Percentiles rank a stretch among this genome's conserved stretches.
phyloP scores from a whole-genome alignment of 1,140 invertebrate species.

The Gonatopus flavifemur region DNA sequence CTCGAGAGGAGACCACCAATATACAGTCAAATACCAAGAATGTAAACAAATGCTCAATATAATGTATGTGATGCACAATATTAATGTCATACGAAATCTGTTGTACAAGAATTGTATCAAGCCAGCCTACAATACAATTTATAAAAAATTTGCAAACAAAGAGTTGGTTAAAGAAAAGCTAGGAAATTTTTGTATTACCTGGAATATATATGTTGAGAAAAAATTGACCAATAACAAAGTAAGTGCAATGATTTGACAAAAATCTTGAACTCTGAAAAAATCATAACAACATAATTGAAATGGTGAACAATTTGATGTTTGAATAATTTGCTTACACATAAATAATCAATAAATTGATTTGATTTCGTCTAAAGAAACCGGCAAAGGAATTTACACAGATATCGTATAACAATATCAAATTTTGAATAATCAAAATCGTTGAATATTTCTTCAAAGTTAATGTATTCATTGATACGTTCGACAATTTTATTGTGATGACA shows the following conservation, averaged over 20 bases:
- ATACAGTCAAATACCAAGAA: slow-evolving; percentile 61
- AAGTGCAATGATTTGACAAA: slow-evolving; percentile 67
- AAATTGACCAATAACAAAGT: slow-evolving; percentile 67
- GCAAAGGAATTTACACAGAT: slow-evolving; percentile 50
- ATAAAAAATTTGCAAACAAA: slow-evolving; percentile 15
- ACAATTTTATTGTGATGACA: background rate
- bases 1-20: slow-evolving; percentile 58
- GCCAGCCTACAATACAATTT: slow-evolving; percentile 60
- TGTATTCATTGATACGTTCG: slow-evolving; percentile 42
- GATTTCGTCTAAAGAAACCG: slow-evolving; percentile 41
- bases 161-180: background rate
- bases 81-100: slow-evolving; percentile 63
- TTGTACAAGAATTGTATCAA: slow-evolving; percentile 68
- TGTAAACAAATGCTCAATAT: slow-evolving; percentile 62
- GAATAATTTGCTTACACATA: slow-evolving; percentile 45
- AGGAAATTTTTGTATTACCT: slow-evolving; percentile 57
- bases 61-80: slow-evolving; percentile 62
- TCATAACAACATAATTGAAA: background rate
- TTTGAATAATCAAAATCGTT: slow-evolving; percentile 44
- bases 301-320: background rate
- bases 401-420: slow-evolving; percentile 48
- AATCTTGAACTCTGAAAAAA: slow-evolving; percentile 67
- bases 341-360: slow-evolving; percentile 46
- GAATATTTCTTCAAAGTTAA: slow-evolving; percentile 47
- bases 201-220: slow-evolving; percentile 74